Conservation (phyloP, 1,140 invertebrate species). For the Sycophila sp. region DNA sequence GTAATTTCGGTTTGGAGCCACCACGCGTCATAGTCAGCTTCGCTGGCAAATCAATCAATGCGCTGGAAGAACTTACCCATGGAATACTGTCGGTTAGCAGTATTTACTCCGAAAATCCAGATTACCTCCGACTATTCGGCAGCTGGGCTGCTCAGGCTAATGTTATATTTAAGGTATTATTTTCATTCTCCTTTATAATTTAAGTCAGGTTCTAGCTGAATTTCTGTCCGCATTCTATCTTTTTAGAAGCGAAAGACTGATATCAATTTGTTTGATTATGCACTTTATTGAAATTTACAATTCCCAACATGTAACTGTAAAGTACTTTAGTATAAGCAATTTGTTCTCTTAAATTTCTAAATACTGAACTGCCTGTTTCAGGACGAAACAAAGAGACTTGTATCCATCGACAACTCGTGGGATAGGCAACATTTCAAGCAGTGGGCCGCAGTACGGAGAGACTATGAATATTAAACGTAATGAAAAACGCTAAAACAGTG, state of each 20-base stretch:
- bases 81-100: slow-evolving; percentile 60
- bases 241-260: too few species aligned
- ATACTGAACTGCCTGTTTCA: slow-evolving; percentile 45
- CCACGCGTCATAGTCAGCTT: slow-evolving; percentile 67
- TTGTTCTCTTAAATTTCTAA: too few species aligned
- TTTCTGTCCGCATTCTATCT: too few species aligned
- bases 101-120: slow-evolving; percentile 60
- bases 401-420: slow-evolving; percentile 50
- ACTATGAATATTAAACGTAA: slow-evolving; percentile 31
- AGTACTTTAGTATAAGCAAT: too few species aligned
- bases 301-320: too few species aligned
- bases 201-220: too few species aligned
- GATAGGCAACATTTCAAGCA: slow-evolving; percentile 48
- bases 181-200: too few species aligned
- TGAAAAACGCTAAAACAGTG: too few species aligned
- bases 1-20: slow-evolving; percentile 74
- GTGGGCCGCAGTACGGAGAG: slow-evolving; percentile 44
- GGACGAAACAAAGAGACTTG: slow-evolving; percentile 47
- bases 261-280: too few species aligned
- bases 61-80: slow-evolving; percentile 66
- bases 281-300: too few species aligned
- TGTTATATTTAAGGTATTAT: slow-evolving; percentile 68
- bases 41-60: slow-evolving; percentile 56
- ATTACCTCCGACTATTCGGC: slow-evolving; percentile 67
- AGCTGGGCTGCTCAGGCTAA: slow-evolving; percentile 63